Evolutionary conservation across 2,113 vertebrate genomes (phyloP), one percentile per base, ranked within the genome.

Genomic region (Halcyon malimbica): DNA sequence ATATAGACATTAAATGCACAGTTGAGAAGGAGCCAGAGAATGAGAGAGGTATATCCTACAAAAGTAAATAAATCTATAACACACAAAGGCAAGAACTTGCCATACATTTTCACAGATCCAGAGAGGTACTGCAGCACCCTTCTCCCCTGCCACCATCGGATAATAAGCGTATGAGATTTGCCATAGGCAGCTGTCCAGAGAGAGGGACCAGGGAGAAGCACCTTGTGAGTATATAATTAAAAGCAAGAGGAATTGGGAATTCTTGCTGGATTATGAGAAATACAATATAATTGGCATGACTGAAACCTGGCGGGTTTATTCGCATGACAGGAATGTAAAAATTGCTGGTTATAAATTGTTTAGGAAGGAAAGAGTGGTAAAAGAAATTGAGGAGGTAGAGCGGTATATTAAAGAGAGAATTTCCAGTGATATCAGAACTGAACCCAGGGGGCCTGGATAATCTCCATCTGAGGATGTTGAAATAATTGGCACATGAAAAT

Each of bases 401-500:
- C 60, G 89, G 56, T 68, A 15, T 68, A 91, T 89, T 89, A 87
- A 87, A 94, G 91, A 75, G 68, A 87, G 81, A 91, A 87, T 87
- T 96, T 91, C 84, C 70, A 84, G 65, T 2, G 4, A 48, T 28
- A 84, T 78, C 89, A 44, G 24, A 94, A 91, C 69, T 75, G 83
- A 94, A 84, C 91, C 69, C 89, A 44, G 77, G 81, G 44, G 89
- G 42, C 8, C 46, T 64, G 62, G 74, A 83, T 91, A 85, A 93
- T 89, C 84, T 94, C 81, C 87, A 79, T 69, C 81, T 48, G 57
- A 89, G 84, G 41, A 64, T 73, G 93, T 9, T 44, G 65, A 91
- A 96, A 89, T 96, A 97, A 95, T 87, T 91, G 93, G 77, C 83
- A 91, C 53, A 83, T 41, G 89, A 95, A 96, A 96, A 93, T 82